phyloP scores from a whole-genome alignment of 1,140 invertebrate species.

The Schlechtendalia chinensis region DNA sequence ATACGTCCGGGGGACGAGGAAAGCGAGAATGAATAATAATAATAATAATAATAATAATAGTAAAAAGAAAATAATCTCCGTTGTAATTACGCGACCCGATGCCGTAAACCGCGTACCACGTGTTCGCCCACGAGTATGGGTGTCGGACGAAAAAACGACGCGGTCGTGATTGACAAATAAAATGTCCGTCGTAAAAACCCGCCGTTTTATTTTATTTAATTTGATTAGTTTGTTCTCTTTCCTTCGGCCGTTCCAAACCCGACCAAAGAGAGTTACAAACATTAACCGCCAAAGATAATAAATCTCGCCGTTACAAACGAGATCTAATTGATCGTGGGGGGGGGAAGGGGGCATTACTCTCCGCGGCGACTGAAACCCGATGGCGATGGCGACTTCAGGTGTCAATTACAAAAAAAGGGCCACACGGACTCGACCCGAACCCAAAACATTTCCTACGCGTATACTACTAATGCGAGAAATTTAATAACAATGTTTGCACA shows the following conservation, averaged over 20 bases:
- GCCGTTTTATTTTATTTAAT: constrained; percentile 24
- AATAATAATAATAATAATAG: not conserved
- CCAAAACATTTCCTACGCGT: not conserved
- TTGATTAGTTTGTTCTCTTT: not conserved
- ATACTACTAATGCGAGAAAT: not conserved
- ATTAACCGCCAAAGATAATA: too few species aligned
- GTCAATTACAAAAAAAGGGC: too few species aligned
- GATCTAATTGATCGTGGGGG: too few species aligned
- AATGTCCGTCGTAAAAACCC: constrained; percentile 20
- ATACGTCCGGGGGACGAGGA: not conserved
- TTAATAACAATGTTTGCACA: constrained; percentile 15
- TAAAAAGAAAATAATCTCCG: not conserved
- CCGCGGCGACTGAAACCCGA: too few species aligned
- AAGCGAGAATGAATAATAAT: constrained; percentile 2
- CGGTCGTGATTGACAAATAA: constrained; percentile 35
- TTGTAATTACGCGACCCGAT: not conserved
- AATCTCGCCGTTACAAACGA: too few species aligned
- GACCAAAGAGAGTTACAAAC: too few species aligned
- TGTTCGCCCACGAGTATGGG: constrained; percentile 5
- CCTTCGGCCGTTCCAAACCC: too few species aligned
- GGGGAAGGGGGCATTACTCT: too few species aligned
- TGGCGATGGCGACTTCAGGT: not conserved
- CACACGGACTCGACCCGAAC: too few species aligned
- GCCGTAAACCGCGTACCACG: not conserved
- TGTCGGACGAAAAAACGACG: not conserved